Conservation (phyloP, 2,888 invertebrate species). For the Penaeus monodon region DNA sequence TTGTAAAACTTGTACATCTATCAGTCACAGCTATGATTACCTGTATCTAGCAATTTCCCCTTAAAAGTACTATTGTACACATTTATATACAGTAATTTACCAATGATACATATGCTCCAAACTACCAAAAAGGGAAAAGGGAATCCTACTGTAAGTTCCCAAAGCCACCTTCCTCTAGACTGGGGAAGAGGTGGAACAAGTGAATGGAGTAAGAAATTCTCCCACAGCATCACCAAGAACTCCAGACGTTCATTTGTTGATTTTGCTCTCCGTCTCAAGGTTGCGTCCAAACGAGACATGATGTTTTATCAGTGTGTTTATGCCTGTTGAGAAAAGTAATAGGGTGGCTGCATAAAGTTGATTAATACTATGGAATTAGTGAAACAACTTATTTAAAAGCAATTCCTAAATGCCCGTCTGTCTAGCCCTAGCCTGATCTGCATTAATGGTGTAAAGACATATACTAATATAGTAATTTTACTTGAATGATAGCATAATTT, state of each 20-base stretch:
- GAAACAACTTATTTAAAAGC: no score
- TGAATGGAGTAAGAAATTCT: conserved; percentile 97
- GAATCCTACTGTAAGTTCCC: conserved; percentile 84
- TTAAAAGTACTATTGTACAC: no score
- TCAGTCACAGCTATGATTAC: not conserved
- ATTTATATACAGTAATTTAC: no score
- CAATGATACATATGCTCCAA: not conserved
- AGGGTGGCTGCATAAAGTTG: no score
- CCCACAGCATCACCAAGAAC: conserved; percentile 99
- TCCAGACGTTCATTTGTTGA: conserved; percentile 97
- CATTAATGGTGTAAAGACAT: no score
- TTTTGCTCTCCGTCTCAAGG: conserved; percentile 90
- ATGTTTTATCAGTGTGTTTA: conserved; percentile 96
- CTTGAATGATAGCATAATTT: no score
- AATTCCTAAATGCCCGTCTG: no score
- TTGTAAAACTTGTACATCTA: not conserved
- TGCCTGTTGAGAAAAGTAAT: conserved; percentile 74
- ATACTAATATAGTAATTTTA: no score
- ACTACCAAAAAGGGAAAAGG: not conserved
- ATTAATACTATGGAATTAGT: no score
- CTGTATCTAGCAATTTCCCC: not conserved
- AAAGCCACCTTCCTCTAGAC: conserved; percentile 96
- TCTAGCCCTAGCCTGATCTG: no score
- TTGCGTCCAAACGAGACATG: conserved; percentile 95
- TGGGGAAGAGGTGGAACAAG: conserved; percentile 95